Evolutionary conservation across 2,113 vertebrate genomes (phyloP), one percentile per base, ranked within the genome.

Genomic region (Rhinichthys klamathensis): DNA sequence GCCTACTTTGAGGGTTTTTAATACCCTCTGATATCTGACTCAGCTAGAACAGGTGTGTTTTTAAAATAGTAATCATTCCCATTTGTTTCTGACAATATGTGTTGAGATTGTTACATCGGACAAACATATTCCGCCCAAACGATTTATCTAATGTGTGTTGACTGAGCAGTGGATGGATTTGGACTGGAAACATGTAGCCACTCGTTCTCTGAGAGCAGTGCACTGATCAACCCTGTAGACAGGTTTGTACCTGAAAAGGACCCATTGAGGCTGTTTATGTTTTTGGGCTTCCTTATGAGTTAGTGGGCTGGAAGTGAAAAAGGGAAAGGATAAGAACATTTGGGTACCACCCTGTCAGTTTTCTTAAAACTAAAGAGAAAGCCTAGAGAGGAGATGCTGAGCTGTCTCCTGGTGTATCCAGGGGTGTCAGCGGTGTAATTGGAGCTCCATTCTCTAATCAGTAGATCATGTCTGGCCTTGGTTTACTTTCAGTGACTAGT

Each of bases 321-420:
- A 83, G 21, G 56, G n/a, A 69, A 38, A 73, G 10, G 35, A 70
- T 41, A n/a, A 21, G 16, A 70, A 70, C 30, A 69, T 35, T 10
- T 69, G 7, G 65, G 16, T 18, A 69, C 7, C 18, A 11, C 10
- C 32, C 67, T 38, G 88, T 90, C 89, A 74, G 88, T 90, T 83
- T 90, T 89, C 87, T 92, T 91, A 84, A 88, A 86, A 88, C 82
- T 92, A 91, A 94, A 93, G 90, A 90, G 93, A 93, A 89, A 85
- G 80, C 89, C 90, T 90, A 86, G 87, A 80, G 86, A 91, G 75
- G 85, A 84, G 76, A 93, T 88, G 91, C 67, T 89, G 83, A 91
- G 88, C 84, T 87, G 90, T 87, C 87, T 56, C 54, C 18, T 56
- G 54, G 54, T 13, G 18, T 56, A 56, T 87, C 83, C 44, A 89